Conservation (phyloP, 1,140 invertebrate species). For the Caenorhabditis latens region DNA sequence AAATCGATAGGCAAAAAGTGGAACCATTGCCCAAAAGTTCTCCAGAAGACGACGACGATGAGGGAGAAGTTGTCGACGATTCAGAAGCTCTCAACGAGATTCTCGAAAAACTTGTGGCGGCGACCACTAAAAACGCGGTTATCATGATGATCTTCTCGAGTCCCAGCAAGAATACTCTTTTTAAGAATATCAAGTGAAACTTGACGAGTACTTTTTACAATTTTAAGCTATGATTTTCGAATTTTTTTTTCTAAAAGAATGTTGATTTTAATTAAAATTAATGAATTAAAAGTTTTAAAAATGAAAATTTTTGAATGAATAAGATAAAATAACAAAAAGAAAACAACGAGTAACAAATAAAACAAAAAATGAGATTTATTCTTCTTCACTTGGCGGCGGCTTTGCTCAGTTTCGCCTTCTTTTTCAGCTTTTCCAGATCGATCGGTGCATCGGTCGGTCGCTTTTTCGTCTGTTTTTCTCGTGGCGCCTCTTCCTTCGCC, state of each 20-base stretch:
- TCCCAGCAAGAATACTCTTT: neutral
- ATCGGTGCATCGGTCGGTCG: conserved; percentile 41
- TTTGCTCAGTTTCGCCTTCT: conserved; percentile 64
- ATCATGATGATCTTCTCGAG: conserved; percentile 26
- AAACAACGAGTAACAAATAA: neutral
- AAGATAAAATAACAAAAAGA: conserved; percentile 1
- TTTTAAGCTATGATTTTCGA: neutral
- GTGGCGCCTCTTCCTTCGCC: conserved; percentile 61
- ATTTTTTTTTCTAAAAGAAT: neutral
- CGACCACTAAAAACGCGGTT: conserved; percentile 8
- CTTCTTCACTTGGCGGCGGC: neutral
- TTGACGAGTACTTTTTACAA: neutral
- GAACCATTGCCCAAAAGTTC: neutral
- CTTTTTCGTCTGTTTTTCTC: conserved; percentile 64
- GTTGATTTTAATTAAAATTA: neutral
- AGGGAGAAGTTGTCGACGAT: neutral
- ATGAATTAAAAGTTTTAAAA: neutral
- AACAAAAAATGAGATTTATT: neutral
- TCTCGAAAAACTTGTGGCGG: neutral
- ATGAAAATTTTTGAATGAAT: neutral
- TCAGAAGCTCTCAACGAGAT: conserved; percentile 2
- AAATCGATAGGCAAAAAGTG: conserved; percentile 3
- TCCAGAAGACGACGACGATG: neutral
- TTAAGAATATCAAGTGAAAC: conserved; percentile 3
- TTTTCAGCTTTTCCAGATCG: conserved; percentile 69